Evolutionary conservation across 2,797 vertebrate species (phyloP), one percentile per base, ranked within the genome.

Genomic region (Siniperca undulata): DNA sequence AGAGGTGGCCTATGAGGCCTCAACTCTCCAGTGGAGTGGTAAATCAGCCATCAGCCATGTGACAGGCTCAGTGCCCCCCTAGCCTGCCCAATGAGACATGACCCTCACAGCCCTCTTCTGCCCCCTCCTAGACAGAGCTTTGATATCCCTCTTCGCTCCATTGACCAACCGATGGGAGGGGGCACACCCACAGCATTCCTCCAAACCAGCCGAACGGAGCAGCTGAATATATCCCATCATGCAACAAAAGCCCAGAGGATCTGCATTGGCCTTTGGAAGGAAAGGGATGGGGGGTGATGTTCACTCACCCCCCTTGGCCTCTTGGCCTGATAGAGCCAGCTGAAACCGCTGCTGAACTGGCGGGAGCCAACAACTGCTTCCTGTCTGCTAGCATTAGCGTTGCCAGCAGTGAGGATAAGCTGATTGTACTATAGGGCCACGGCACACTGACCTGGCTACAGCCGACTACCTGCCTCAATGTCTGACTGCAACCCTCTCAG

Each of bases 151-250:
- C 96, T 94, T 93, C 95, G 97, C 97, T 97, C 94, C 95, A 95
- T 89, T 75, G 92, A 92, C 95, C 96, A 91, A 93, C 94, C 94
- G 95, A 96, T 91, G 93, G 92, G 93, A 91, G 95, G 94, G 93
- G 90, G 89, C 69, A 91, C 93, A 95, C 95, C 92, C 86, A 87
- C 93, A 96, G 95, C 97, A 97, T 98, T 98, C 97, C 97, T 95
- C 86, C 88, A 95, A 96, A 96, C 89, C 95, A 96, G 84, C 94
- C 94, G 92, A 87, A 97, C 74, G 94, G 95, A 96, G 96, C 94
- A 91, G 87, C 86, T 91, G 90, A 93, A 89, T 89, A 90, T 93
- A 96, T 88, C 93, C 93, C 95, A 95, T 94, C 87, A 95, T 95
- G 91, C 92, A 88, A 90, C 86, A 90, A 88, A 94, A 91, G 93